phyloP scores from a whole-genome alignment of 2,797 vertebrate genomes.

The Morus bassanus region DNA sequence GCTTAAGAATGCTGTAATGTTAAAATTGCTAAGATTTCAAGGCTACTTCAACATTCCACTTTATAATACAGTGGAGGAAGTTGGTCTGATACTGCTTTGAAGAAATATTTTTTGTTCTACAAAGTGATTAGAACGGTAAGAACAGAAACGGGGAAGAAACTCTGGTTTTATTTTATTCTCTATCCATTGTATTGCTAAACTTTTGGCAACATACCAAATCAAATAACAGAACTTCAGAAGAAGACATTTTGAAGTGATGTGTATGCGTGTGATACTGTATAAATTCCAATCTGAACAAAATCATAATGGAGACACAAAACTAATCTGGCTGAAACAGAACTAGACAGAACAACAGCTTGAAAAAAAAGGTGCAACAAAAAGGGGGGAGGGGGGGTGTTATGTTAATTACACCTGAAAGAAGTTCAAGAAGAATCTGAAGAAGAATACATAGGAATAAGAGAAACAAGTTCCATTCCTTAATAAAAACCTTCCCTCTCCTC shows the following conservation, averaged over 20 bases:
- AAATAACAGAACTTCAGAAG: neutral
- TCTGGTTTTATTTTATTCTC: neutral
- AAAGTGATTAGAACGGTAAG: neutral
- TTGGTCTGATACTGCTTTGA: rapidly evolving
- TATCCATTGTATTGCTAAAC: neutral
- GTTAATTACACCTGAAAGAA: neutral
- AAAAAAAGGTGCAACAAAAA: neutral
- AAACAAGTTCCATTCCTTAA: neutral
- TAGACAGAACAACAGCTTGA: neutral
- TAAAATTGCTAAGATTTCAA: neutral
- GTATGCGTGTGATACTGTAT: neutral
- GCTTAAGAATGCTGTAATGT: neutral
- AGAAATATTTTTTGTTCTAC: neutral
- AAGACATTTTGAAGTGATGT: neutral
- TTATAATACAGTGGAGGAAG: neutral
- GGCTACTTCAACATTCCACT: neutral
- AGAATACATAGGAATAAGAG: neutral
- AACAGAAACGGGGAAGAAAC: neutral
- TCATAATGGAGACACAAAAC: neutral
- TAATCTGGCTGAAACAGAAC: neutral
- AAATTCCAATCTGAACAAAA: neutral
- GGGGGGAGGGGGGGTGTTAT: rapidly evolving
- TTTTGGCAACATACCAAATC: neutral
- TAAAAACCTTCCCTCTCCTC: neutral
- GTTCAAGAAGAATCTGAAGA: neutral